Base-by-base conservation (phyloP, 2,888 invertebrate species). In the Anoncus sp. region DNA sequence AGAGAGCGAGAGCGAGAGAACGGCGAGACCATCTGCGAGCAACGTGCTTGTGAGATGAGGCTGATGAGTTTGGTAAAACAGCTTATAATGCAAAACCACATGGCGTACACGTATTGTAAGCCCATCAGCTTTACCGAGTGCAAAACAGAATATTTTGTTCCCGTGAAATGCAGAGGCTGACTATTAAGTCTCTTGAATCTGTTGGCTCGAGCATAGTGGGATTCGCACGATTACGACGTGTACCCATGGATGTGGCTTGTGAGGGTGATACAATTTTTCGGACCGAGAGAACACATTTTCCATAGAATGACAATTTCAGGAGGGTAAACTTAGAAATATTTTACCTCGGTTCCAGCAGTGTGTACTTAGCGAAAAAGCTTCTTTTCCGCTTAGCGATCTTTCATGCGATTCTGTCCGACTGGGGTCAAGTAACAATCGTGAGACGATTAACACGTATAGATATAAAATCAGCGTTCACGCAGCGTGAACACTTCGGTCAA, bases 281-380 rank as follows among this genome's bases (percentile, higher is more conserved):
- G 45, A 38, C 10, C 47, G 22, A 7, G 31, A 16, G 31, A 53
- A 18, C 9, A 27, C 43, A 49, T 63, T 55, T 55, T 27, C 40
- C 38, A 49, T 47, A 63, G 20, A 49, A 63, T n/a, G 24, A 22
- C 60, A 22, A 55, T 55, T 31, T 43, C 35, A 69, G 18, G 47
- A 40, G 53, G 18, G 18, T 59, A 65, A 57, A 31, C 63, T 63
- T 38, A 2, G 24, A 59, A 77, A 73, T 57, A 51, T n/a, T 73
- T 59, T 16, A 27, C 22, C 31, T 1, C 12, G 35, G 14, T 18
- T 45, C 5, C 40, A 14, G 3, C 38, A 10, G 45, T 40, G 22
- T 53, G 24, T 67, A 55, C 40, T 57, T 35, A 66, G 60, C 18
- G 18, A 60, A 70, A 38, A 74, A 78, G 70, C 65, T 78, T 47